Evolutionary conservation across 2,888 invertebrate species (phyloP).

Genomic region (Aphidoletes aphidimyza): DNA sequence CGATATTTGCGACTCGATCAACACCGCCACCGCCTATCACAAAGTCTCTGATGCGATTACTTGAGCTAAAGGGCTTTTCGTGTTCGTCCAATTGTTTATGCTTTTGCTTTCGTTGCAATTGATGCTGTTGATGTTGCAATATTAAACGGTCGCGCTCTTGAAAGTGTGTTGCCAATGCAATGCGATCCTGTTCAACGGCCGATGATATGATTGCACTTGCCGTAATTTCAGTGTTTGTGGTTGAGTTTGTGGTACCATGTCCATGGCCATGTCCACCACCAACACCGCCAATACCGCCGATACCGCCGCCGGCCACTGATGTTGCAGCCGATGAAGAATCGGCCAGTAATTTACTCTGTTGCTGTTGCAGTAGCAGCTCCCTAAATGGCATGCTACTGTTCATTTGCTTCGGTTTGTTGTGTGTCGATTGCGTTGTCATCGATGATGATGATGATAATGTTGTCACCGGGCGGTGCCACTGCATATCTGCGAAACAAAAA

Average conservation of each 20-base stretch:
- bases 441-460: slow-evolving; percentile 57
- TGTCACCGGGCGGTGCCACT: slow-evolving; percentile 58
- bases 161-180: slow-evolving; percentile 65
- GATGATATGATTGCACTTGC: slow-evolving; percentile 54
- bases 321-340: slow-evolving; percentile 55
- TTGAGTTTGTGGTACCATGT: too few relatives aligned
- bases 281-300: background rate
- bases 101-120: slow-evolving; percentile 60
- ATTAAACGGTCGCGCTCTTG: slow-evolving; percentile 67
- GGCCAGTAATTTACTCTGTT: slow-evolving; percentile 38
- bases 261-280: background rate
- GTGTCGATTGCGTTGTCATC: slow-evolving; percentile 12
- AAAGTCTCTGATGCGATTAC: slow-evolving; percentile 52
- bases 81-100: slow-evolving; percentile 56
- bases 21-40: slow-evolving; percentile 37
- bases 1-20: slow-evolving; percentile 53
- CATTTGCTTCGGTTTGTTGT: slow-evolving; percentile 35
- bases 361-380: slow-evolving; percentile 58
- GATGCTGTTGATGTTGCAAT: slow-evolving; percentile 65
- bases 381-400: slow-evolving; percentile 56
- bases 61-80: slow-evolving; percentile 54
- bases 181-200: slow-evolving; percentile 61
- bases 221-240: slow-evolving; percentile 54
- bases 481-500: slow-evolving; percentile 57
- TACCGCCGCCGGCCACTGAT: slow-evolving; percentile 54